Evolutionary conservation across 2,888 invertebrate species (phyloP).

Genomic region (Campaea margaritaria): DNA sequence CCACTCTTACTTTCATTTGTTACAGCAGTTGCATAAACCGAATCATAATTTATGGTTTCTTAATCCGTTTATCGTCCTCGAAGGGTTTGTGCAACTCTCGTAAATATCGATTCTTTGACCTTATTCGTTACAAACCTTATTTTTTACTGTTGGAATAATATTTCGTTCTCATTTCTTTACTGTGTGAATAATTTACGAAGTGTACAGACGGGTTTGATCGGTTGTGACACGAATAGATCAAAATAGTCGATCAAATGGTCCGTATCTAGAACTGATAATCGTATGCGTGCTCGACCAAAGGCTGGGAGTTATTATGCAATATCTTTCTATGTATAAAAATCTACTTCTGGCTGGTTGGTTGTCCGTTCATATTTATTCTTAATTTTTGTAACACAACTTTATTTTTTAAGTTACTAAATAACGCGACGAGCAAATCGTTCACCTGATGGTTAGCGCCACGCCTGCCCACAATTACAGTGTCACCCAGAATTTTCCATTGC

Average conservation of each 20-base stretch:
- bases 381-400: neutral
- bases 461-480: too few species aligned
- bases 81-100: conserved; percentile 61
- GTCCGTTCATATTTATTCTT: neutral
- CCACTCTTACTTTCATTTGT: conserved; percentile 79
- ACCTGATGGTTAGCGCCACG: too few species aligned
- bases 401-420: too few species aligned
- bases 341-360: conserved; percentile 2
- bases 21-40: conserved; percentile 72
- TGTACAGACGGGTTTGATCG: conserved; percentile 47
- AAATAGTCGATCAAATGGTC: conserved; percentile 65
- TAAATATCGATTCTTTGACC: conserved; percentile 49
- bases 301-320: conserved; percentile 75
- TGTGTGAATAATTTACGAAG: conserved; percentile 11
- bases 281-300: conserved; percentile 60
- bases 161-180: conserved; percentile 13
- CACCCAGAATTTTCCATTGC: too few species aligned
- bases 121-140: conserved; percentile 30
- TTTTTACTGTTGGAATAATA: conserved; percentile 21
- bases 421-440: too few species aligned
- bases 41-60: conserved; percentile 70
- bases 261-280: conserved; percentile 73
- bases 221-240: conserved; percentile 64
- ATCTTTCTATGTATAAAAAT: conserved; percentile 1
- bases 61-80: conserved; percentile 69